Evolutionary conservation across 2,113 vertebrate species (phyloP), one percentile per base, ranked within the genome.

Genomic region (Callorhinus ursinus): DNA sequence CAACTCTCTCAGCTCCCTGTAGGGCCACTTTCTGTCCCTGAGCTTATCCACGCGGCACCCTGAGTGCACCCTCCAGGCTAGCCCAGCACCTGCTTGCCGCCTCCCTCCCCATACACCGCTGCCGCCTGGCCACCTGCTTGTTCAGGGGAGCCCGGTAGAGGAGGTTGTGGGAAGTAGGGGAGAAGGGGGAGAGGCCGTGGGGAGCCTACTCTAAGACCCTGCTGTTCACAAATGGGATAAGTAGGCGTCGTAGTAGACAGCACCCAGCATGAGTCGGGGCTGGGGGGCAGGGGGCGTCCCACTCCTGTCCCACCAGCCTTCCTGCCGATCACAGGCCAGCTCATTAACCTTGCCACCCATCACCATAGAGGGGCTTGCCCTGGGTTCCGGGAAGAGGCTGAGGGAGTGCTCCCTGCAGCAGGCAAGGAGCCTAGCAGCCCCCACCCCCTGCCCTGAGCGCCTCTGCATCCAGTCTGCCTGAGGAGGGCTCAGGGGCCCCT

Each of bases 221-320:
- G 26, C 59, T 86, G 4, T 39, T 89, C 67, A 46, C 31, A 42
- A 12, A 33, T 46, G 14, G 67, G 86, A 8, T 71, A 39, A 4
- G 2, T 28, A 36, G n/a, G 31, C 36, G 92, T 83, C 12, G 2
- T n/a, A 24, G 31, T 46, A 33, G 31, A 46, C 21, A 14, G 33
- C 24, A 8, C 72, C 63, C 24, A 26, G 51, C 42, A 1, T 22
- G 39, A 36, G 26, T 22, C 0, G 0, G 72, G 2, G 13, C 36
- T 8, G 2, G 53, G 46, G 46, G n/a, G 36, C 21, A 65, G 13
- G 24, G 11, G 39, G 46, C 28, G 4, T n/a, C 26, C n/a, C 5
- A 16, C 28, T 4, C 39, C 53, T 80, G 28, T 69, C 92, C 63
- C 26, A 36, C 81, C 87, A 26, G 28, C 63, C 36, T 80, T 80